A percentile compares a stretch with the other conserved stretches of the same genome.
phyloP scores from a whole-genome alignment of 2,888 invertebrate genomes.

The Deilephila porcellus region DNA sequence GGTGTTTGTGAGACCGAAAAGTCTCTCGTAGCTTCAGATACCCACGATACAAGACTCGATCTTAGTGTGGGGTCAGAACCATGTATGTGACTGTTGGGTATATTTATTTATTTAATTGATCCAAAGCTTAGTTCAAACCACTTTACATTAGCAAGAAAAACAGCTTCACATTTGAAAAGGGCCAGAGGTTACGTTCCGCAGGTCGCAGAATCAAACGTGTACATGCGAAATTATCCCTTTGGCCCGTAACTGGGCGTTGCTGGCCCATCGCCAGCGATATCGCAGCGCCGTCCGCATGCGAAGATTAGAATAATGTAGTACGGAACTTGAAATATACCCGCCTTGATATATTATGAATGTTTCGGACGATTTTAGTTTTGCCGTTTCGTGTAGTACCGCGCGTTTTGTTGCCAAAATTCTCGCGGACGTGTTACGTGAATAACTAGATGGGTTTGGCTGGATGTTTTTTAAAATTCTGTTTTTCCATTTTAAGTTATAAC shows the following conservation, averaged over 20 bases:
- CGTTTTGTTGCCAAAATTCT: conserved; percentile 4
- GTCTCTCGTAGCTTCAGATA: no score
- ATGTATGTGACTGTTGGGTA: no score
- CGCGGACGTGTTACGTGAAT: not conserved
- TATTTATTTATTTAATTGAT: no score
- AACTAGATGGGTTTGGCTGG: not conserved
- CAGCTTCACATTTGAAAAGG: not conserved
- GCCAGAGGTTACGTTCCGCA: conserved; percentile 47
- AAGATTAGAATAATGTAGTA: conserved; percentile 57
- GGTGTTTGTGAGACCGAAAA: no score
- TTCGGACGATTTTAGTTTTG: conserved; percentile 2
- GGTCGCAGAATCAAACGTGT: conserved; percentile 62
- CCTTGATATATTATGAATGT: conserved; percentile 28
- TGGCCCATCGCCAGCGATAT: conserved; percentile 55
- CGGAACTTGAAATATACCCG: conserved; percentile 45
- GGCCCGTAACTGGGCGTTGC: conserved; percentile 44
- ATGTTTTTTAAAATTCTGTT: no score
- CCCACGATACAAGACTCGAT: no score
- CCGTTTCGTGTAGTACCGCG: no score
- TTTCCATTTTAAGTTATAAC: no score
- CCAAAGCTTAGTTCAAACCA: no score
- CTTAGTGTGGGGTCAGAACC: no score
- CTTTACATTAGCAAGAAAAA: not conserved
- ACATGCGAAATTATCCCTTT: conserved; percentile 57
- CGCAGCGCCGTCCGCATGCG: conserved; percentile 43